Evolutionary conservation across 2,888 invertebrate genomes (phyloP).

Genomic region (Heliconius ismenius): DNA sequence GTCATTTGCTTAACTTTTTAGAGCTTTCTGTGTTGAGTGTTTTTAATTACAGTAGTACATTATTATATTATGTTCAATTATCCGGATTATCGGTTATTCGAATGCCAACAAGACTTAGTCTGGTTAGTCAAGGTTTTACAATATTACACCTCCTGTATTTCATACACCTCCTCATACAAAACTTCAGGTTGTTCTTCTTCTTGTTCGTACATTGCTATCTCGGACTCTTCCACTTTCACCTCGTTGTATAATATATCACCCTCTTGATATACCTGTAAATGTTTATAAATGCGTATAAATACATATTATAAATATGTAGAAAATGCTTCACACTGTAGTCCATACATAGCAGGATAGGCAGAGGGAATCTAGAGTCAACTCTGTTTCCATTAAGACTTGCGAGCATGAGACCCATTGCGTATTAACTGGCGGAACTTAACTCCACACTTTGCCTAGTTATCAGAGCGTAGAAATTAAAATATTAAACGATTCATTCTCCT

Average conservation of each 20-base stretch:
- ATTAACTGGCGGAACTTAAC: no score
- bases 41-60: not conserved
- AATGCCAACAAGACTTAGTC: not conserved
- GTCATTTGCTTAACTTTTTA: no score
- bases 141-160: constrained; percentile 37
- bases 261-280: constrained; percentile 37
- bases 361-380: no score
- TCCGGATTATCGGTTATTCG: not conserved
- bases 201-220: constrained; percentile 44
- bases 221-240: constrained; percentile 40
- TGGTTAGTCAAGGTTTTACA: not conserved
- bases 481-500: no score
- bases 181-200: constrained; percentile 44
- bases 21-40: no score
- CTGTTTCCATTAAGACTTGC: no score
- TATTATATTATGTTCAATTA: not conserved
- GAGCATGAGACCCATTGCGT: no score
- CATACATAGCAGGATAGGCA: no score
- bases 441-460: no score
- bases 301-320: not conserved
- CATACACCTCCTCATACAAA: constrained; percentile 49
- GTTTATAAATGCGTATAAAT: not conserved
- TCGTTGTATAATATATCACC: constrained; percentile 40
- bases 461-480: no score
- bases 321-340: no score